Percentiles rank a stretch among this genome's conserved stretches.
Evolutionary conservation across 2,113 vertebrate genomes (phyloP).

Genomic region (Psammodynastes pulverulentus): DNA sequence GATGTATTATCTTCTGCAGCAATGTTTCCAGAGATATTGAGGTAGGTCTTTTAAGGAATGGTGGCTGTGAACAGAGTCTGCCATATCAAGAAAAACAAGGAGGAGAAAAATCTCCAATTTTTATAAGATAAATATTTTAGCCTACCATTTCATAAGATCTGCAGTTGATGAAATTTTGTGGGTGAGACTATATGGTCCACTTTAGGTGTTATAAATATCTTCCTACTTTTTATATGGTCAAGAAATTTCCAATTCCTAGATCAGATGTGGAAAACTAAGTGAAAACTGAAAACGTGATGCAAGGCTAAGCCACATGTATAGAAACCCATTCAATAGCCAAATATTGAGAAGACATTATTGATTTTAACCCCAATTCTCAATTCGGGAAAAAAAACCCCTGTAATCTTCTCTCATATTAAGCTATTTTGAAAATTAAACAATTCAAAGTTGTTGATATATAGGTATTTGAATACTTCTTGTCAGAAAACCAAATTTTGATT

Average conservation of each 20-base stretch:
- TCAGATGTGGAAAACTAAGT: not conserved
- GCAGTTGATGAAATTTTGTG: not conserved
- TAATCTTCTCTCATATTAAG: not conserved
- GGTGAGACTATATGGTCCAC: no score
- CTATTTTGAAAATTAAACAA: not conserved
- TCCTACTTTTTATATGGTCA: not conserved
- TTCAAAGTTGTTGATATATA: not conserved
- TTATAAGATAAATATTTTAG: not conserved
- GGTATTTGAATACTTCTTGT: not conserved
- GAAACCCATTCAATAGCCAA: not conserved
- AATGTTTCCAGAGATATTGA: not conserved
- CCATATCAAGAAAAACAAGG: not conserved
- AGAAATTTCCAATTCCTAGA: not conserved
- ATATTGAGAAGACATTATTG: not conserved
- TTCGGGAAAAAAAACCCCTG: not conserved
- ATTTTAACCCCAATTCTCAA: not conserved
- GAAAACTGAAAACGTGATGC: not conserved
- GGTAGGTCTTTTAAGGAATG: not conserved
- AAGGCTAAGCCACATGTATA: not conserved
- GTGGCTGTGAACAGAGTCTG: not conserved
- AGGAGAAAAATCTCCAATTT: not conserved
- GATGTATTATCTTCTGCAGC: not conserved
- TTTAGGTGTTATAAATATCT: not conserved
- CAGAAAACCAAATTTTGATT: not conserved
- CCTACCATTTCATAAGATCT: not conserved